Percentiles rank a stretch among this genome's conserved stretches.
These are phyloP conservation scores for Trissolcus japonicus DNA, from an alignment of 2,888 invertebrate genomes.

Conservation along the genomic window DNA sequence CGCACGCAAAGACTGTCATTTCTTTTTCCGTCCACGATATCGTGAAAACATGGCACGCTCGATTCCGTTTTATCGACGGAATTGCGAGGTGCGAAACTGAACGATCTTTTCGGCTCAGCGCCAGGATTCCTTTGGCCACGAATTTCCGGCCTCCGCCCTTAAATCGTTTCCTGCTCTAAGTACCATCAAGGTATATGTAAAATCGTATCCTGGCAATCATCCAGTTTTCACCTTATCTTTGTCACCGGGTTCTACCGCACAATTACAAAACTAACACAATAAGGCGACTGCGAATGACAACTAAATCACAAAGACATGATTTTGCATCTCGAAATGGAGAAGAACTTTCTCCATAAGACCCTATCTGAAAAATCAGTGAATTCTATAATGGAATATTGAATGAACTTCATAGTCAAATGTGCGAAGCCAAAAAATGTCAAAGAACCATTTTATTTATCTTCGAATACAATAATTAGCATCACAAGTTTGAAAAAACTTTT, in stretches of 20 bases:
- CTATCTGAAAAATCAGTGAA: too few species aligned
- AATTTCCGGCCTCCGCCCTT: conserved; percentile 62
- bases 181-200: conserved; percentile 48
- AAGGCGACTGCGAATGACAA: conserved; percentile 33
- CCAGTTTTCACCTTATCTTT: conserved; percentile 63
- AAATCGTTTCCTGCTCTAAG: conserved; percentile 60
- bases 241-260: conserved; percentile 52
- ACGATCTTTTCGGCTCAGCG: conserved; percentile 52
- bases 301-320: conserved; percentile 26
- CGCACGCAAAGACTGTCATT: conserved; percentile 35
- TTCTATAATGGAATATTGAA: too few species aligned
- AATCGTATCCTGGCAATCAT: conserved; percentile 65
- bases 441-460: too few species aligned
- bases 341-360: neutral
- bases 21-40: conserved; percentile 31
- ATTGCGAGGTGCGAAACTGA: conserved; percentile 52
- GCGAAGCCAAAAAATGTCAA: too few species aligned
- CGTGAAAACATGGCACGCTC: conserved; percentile 43
- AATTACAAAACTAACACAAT: conserved; percentile 57
- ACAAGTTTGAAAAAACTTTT: too few species aligned
- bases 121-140: conserved; percentile 62
- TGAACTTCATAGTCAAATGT: too few species aligned
- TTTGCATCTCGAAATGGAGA: neutral
- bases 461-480: too few species aligned
- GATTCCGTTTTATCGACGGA: conserved; percentile 51